Conservation (phyloP, 2,113 vertebrate species). For the Onychorhynchus coronatus region DNA sequence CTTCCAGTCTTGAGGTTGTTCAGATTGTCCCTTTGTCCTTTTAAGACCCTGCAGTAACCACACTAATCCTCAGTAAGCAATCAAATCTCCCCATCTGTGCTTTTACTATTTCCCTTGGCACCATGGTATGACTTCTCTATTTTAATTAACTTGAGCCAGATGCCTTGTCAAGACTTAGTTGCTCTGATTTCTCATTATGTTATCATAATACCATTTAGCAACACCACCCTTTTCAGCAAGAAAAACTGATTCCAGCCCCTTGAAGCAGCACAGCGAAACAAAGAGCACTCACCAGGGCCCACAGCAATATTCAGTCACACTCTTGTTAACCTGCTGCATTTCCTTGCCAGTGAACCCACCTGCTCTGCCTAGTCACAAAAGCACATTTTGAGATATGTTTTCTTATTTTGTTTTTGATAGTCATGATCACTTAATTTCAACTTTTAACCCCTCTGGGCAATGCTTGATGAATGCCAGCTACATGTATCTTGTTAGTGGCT, state of each 20-base stretch:
- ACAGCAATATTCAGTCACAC: not conserved
- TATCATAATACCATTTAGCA: constrained; percentile 45
- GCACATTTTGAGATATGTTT: not conserved
- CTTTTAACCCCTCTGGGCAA: not conserved
- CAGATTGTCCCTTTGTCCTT: constrained; percentile 43
- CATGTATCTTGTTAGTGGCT: accelerated
- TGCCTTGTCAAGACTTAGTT: constrained; percentile 33
- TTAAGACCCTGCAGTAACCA: not conserved
- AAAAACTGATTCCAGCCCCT: not conserved
- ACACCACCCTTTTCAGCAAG: not conserved
- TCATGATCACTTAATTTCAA: not conserved
- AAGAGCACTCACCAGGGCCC: not conserved
- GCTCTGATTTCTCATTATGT: constrained; percentile 55
- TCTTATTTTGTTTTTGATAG: not conserved
- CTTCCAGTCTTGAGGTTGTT: not conserved
- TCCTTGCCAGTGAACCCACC: not conserved
- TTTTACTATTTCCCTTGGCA: constrained; percentile 19
- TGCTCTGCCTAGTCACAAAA: not conserved
- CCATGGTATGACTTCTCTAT: not conserved
- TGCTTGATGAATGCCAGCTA: not conserved
- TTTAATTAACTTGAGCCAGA: constrained; percentile 22
- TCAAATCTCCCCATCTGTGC: constrained; percentile 52
- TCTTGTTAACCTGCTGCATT: not conserved
- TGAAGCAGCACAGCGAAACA: not conserved
- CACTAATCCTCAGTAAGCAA: constrained; percentile 43